Evolutionary conservation across 2,888 invertebrate species (phyloP).

Genomic region (Eumacrocentrus americanus): DNA sequence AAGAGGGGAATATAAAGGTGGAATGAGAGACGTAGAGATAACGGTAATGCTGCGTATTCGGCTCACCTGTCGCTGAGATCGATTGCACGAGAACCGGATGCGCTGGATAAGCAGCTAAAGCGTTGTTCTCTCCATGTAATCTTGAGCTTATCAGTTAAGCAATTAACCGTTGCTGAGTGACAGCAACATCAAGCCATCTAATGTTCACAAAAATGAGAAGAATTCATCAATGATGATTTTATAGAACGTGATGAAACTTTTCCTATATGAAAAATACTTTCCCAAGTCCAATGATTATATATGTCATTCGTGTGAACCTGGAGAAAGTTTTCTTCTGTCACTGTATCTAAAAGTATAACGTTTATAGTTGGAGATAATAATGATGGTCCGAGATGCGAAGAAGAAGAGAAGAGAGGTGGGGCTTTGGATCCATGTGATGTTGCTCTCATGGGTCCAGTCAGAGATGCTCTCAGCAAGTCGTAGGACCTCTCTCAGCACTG

Average conservation of each 20-base stretch:
- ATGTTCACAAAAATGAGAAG: too few species aligned
- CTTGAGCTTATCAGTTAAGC: not conserved
- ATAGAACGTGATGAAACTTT: too few species aligned
- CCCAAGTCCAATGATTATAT: slow-evolving; percentile 8
- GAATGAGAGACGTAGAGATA: not conserved
- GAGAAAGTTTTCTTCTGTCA: slow-evolving; percentile 6
- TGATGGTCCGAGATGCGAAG: not conserved
- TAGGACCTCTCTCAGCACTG: not conserved
- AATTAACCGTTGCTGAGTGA: not conserved
- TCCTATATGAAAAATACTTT: too few species aligned
- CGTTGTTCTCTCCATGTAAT: not conserved
- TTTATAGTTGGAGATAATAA: too few species aligned
- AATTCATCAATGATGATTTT: too few species aligned
- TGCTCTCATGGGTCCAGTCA: slow-evolving; percentile 7
- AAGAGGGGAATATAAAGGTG: not conserved
- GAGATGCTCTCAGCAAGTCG: not conserved
- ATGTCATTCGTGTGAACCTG: too few species aligned
- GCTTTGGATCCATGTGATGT: not conserved
- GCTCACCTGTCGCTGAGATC: slow-evolving; percentile 23
- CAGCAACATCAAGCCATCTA: too few species aligned
- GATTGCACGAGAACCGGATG: slow-evolving; percentile 14
- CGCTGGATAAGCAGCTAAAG: not conserved
- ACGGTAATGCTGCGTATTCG: slow-evolving; percentile 21
- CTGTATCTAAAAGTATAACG: too few species aligned
- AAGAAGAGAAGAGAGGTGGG: not conserved